Evolutionary conservation across 2,113 vertebrate species (phyloP).

Genomic region (Anser cygnoides): DNA sequence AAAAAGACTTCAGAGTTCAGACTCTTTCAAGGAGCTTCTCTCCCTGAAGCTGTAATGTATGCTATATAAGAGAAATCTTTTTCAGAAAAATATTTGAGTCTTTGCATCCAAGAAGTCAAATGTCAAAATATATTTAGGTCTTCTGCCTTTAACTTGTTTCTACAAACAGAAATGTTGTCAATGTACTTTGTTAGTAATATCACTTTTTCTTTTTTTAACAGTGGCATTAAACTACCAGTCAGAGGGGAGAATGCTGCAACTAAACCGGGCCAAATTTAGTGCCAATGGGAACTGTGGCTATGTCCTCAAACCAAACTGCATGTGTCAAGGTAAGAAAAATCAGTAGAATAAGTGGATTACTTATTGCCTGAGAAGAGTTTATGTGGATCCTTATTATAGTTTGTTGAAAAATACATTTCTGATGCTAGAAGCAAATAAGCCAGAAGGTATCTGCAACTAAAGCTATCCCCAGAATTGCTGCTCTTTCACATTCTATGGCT

Average conservation of each 20-base stretch:
- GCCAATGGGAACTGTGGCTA: slow-evolving; percentile 97
- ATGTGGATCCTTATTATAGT: neutral
- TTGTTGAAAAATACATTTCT: neutral
- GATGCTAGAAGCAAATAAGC: neutral
- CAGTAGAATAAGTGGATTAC: neutral
- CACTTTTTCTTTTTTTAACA: slow-evolving; percentile 19
- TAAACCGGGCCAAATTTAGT: slow-evolving; percentile 95
- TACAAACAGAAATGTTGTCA: neutral
- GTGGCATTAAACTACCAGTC: slow-evolving; percentile 98
- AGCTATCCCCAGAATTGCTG: neutral
- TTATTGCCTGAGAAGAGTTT: neutral
- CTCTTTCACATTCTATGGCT: neutral
- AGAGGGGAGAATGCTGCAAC: slow-evolving; percentile 92
- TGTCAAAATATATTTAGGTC: neutral
- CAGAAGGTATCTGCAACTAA: neutral
- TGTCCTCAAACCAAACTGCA: slow-evolving; percentile 90
- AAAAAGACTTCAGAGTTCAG: neutral
- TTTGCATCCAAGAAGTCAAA: neutral
- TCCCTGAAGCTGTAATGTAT: neutral
- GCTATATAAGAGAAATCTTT: neutral
- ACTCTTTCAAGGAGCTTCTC: neutral
- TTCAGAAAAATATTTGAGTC: neutral
- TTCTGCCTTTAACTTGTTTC: neutral
- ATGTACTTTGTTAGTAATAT: neutral
- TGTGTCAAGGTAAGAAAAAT: slow-evolving; percentile 88